These are phyloP conservation scores for Lithophane ornitopus DNA, from an alignment of 2,888 invertebrate genomes.

Conservation along the genomic window DNA sequence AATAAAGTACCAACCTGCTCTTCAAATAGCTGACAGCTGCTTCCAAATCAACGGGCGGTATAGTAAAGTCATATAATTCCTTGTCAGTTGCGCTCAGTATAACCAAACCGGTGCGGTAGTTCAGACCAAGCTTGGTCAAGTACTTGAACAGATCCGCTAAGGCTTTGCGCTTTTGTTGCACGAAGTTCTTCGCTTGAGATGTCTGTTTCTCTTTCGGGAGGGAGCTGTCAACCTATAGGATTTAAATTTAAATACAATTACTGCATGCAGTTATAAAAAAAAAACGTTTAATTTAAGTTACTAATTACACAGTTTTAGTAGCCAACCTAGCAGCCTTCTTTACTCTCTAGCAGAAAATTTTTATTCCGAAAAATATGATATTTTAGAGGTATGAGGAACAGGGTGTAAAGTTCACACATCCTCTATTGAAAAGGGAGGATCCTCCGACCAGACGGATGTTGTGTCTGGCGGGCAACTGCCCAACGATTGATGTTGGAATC, in stretches of 20 bases:
- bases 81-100: slow-evolving; percentile 87
- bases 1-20: slow-evolving; percentile 78
- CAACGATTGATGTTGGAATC: too few species aligned
- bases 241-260: background rate
- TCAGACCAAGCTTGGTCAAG: slow-evolving; percentile 94
- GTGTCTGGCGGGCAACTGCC: too few species aligned
- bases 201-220: slow-evolving; percentile 93
- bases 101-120: slow-evolving; percentile 94
- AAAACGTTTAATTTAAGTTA: too few species aligned
- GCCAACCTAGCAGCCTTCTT: too few species aligned
- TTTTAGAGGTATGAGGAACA: too few species aligned
- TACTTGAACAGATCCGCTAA: slow-evolving; percentile 96
- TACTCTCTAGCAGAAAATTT: too few species aligned
- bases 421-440: too few species aligned
- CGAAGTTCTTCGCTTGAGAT: slow-evolving; percentile 94
- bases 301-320: too few species aligned
- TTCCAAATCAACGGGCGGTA: slow-evolving; percentile 93
- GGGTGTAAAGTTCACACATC: too few species aligned
- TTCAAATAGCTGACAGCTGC: slow-evolving; percentile 90
- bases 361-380: too few species aligned
- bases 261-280: too few species aligned
- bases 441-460: too few species aligned
- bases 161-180: slow-evolving; percentile 96
- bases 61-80: slow-evolving; percentile 91
- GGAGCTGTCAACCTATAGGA: slow-evolving; percentile 87